Evolutionary conservation across 2,797 vertebrate species (phyloP), one percentile per base, ranked within the genome.

Genomic region (Lemur catta): DNA sequence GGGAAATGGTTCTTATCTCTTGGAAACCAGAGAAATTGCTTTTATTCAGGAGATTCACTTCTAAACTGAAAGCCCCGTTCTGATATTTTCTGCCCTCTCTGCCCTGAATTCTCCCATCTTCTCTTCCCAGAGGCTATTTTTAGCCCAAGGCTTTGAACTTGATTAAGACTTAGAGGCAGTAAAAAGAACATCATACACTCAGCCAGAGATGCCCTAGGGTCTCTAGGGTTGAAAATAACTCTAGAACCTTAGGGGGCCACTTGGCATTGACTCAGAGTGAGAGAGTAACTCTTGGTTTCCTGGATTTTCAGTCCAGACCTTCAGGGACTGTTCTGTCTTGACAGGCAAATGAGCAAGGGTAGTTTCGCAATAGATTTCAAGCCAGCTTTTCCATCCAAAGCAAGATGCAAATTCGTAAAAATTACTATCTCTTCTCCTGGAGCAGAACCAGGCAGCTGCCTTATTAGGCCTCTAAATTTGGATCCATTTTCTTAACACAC

Each of bases 121-220:
- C 48, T 35, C 82, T 94, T 92, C 72, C 57, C 13, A 78, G 24
- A 74, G 33, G 22, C 93, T 96, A 91, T 97, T 94, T 97, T 96
- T 97, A 97, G 81, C 55, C 28, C 76, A 85, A 33, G 55, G 12
- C 87, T 84, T 95, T 95, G 88, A 90, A 87, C 75, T 87, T 81
- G 43, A 76, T 81, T 94, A 78, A 94, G 52, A 75, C 59, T 74
- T 79, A 48, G 52, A 94, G 61, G 59, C 85, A 90, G 76, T 81
- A 55, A 85, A 93, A 93, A 84, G 69, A 91, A 78, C 15, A 30
- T 55, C 15, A 1, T 61, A 81, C 80, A 86, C 84, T 87, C 71
- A 81, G 88, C 55, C 82, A 95, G 87, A 84, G 35, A 57, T 74
- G 63, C 91, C 38, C 35, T 63, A 30, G 50, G 85, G 85, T 75